A percentile compares a stretch with the other conserved stretches of the same genome.
phyloP scores from a whole-genome alignment of 92 coral and sea anemone species.

The Hydrozoanthus gracilis region DNA sequence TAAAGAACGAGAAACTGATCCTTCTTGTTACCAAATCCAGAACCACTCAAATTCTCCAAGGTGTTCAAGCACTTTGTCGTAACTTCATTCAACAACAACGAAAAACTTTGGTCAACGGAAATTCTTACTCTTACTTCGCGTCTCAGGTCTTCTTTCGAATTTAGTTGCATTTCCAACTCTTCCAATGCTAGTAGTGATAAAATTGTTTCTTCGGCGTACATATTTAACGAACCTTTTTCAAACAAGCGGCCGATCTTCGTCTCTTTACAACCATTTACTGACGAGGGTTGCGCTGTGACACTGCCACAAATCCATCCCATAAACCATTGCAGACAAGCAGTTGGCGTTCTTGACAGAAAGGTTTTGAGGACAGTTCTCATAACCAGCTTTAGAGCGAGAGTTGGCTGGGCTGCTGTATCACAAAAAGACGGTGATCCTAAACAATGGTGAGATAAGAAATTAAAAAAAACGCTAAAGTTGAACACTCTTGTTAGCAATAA shows the following conservation, averaged over 20 bases:
- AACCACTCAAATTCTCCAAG: too few relatives aligned
- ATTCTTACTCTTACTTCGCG: background rate
- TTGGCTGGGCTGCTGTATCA: constrained; percentile 19
- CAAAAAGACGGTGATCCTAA: background rate
- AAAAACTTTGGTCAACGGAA: background rate
- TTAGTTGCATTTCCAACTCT: background rate
- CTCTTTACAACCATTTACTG: background rate
- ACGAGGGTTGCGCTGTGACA: background rate
- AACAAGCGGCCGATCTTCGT: constrained; percentile 9
- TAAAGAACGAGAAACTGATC: too few relatives aligned
- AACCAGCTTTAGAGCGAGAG: constrained; percentile 25
- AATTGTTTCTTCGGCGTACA: constrained; percentile 19
- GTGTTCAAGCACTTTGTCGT: too few relatives aligned
- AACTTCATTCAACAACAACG: constrained; percentile 5
- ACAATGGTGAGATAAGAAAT: background rate
- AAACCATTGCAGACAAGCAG: constrained; percentile 28
- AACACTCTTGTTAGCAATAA: too few relatives aligned
- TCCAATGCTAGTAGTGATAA: constrained; percentile 14
- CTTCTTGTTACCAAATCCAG: too few relatives aligned
- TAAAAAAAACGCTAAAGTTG: background rate
- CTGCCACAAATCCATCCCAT: constrained; percentile 40
- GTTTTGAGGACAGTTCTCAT: constrained; percentile 5
- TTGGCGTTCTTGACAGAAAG: constrained; percentile 1
- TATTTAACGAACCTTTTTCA: constrained; percentile 36
- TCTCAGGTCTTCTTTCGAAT: background rate